Evolutionary conservation across 2,113 vertebrate genomes (phyloP).

Genomic region (Cettia cetti): DNA sequence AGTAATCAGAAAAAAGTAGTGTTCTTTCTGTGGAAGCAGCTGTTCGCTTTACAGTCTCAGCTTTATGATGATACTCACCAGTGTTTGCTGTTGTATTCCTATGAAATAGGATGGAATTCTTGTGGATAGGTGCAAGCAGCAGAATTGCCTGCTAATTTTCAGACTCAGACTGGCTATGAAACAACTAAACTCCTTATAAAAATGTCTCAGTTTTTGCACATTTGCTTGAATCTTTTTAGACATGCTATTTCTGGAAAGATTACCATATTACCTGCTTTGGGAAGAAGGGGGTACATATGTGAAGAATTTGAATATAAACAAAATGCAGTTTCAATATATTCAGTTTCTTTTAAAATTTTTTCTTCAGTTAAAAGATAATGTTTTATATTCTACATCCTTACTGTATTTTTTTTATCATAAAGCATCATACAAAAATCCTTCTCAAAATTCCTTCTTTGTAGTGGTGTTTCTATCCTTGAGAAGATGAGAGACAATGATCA

Average conservation of each 20-base stretch:
- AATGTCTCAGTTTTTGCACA: background rate
- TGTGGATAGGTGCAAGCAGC: background rate
- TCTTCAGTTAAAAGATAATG: background rate
- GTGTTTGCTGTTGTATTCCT: background rate
- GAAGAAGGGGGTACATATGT: background rate
- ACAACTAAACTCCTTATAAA: background rate
- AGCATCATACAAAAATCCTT: background rate
- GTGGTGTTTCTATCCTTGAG: background rate
- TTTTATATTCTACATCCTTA: background rate
- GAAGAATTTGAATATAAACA: background rate
- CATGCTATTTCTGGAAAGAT: background rate
- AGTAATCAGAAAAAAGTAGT: background rate
- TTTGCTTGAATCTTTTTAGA: background rate
- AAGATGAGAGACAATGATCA: background rate
- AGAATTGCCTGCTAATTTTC: background rate
- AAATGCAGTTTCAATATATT: background rate
- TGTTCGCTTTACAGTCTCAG: background rate
- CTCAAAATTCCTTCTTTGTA: background rate
- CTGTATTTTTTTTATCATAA: background rate
- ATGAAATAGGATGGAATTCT: background rate
- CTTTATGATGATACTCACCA: background rate
- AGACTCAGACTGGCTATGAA: background rate
- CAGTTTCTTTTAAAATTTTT: background rate
- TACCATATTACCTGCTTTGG: background rate
- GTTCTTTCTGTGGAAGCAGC: background rate